Evolutionary conservation across 2,797 vertebrate genomes (phyloP).

Genomic region (Enteromius anoplus): DNA sequence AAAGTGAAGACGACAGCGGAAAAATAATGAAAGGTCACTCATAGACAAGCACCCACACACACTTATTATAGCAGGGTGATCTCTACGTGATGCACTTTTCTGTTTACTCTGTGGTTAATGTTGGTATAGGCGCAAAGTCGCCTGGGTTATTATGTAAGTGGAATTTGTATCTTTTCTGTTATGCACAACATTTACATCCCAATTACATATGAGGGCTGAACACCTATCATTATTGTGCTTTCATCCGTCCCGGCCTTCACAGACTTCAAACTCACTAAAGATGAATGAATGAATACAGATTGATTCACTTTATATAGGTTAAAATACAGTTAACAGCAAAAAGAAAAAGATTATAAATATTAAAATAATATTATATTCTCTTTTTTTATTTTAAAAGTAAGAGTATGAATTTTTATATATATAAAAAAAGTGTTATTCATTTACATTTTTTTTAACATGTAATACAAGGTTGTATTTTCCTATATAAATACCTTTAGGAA

Average conservation of each 20-base stretch:
- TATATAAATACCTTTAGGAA: not conserved
- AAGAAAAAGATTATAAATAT: too few relatives aligned
- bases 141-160: slow-evolving; percentile 30
- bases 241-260: not conserved
- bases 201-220: slow-evolving; percentile 24
- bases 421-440: not conserved
- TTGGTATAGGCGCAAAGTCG: slow-evolving; percentile 9
- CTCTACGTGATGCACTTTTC: slow-evolving; percentile 14
- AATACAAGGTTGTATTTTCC: not conserved
- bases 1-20: not conserved
- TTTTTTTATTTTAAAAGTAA: too few relatives aligned
- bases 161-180: slow-evolving; percentile 13
- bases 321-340: not conserved
- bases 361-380: not conserved
- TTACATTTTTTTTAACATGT: not conserved
- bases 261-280: slow-evolving; percentile 1
- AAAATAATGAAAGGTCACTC: slow-evolving; percentile 20
- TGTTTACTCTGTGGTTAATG: slow-evolving; percentile 44
- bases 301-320: not conserved
- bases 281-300: too few relatives aligned
- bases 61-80: slow-evolving; percentile 13
- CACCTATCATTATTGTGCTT: slow-evolving; percentile 41
- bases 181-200: slow-evolving; percentile 21
- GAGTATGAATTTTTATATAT: too few relatives aligned
- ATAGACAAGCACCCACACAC: slow-evolving; percentile 5